Evolutionary conservation across 2,888 invertebrate species (phyloP), one percentile per base, ranked within the genome.

Genomic region (Morpho achilles): DNA sequence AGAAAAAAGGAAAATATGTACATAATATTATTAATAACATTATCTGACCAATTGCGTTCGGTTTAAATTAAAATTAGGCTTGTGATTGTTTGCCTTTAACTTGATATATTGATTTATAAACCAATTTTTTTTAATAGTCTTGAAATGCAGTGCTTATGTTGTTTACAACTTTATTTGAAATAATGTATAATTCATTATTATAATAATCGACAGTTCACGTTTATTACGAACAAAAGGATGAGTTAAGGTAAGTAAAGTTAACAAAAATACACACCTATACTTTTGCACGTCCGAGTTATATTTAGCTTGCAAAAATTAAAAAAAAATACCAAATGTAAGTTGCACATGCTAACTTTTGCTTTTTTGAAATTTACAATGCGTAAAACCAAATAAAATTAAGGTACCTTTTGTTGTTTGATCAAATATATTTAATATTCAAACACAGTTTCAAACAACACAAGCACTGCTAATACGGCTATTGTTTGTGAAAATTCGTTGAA

Each of bases 401-500:
- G 32, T 32, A 43, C n/a, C 43, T 9, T 43, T 8, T n/a, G 8
- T 43, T 7, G 43, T 44, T 6, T 23, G 4, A 23, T 16, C 43
- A 22, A 52, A 44, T 8, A 8, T 52, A 7, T n/a, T 52, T 9
- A 44, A 16, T 39, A 60, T 56, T 53, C 48, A 41, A 60, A 50
- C 49, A 9, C n/a, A 56, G 49, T 59, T 61, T 59, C 58, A 49
- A 60, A 50, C 56, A 62, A 65, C 65, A 65, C 51, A 61, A 59
- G 61, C 56, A 61, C 61, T 61, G 61, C 43, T 59, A 41, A 52
- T 50, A 59, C 42, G 48, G 58, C 55, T 58, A 48, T 49, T 61
- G 40, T 61, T 56, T 57, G 53, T 56, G 54, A 55, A 54, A 58
- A 63, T 54, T 52, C 50, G 43, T 61, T 59, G 56, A 57, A 87